Evolutionary conservation across 1,140 invertebrate genomes (phyloP).

Genomic region (Cydia splendana): DNA sequence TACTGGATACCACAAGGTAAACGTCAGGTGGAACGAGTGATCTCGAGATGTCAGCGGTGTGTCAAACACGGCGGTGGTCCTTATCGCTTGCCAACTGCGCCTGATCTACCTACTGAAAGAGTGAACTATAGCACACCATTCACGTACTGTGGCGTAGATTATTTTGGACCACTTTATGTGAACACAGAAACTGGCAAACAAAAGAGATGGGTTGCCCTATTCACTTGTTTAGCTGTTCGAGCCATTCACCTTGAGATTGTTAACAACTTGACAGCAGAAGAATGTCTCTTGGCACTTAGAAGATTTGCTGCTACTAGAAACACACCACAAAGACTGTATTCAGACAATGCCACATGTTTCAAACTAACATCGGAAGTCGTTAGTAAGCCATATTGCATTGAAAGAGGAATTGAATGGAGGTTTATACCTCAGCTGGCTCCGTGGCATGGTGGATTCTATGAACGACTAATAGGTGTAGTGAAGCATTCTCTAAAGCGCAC

Average conservation of each 20-base stretch:
- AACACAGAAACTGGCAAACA: not conserved
- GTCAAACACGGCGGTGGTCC: slow-evolving; percentile 32
- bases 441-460: slow-evolving; percentile 33
- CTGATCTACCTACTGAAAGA: slow-evolving; percentile 31
- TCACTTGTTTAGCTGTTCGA: slow-evolving; percentile 45
- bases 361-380: slow-evolving; percentile 24
- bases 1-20: slow-evolving; percentile 31
- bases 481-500: slow-evolving; percentile 33
- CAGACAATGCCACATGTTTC: slow-evolving; percentile 30
- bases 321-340: slow-evolving; percentile 35
- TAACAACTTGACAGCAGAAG: slow-evolving; percentile 44
- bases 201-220: slow-evolving; percentile 55
- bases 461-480: slow-evolving; percentile 7
- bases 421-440: slow-evolving; percentile 32
- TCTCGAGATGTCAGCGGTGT: slow-evolving; percentile 20
- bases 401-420: slow-evolving; percentile 20
- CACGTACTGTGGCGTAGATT: slow-evolving; percentile 33
- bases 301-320: slow-evolving; percentile 52
- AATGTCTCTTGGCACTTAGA: slow-evolving; percentile 46
- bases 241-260: slow-evolving; percentile 58
- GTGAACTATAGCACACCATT: slow-evolving; percentile 30
- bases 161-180: slow-evolving; percentile 32
- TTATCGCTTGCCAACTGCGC: slow-evolving; percentile 16
- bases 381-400: not conserved
- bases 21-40: slow-evolving; percentile 20